Percentiles rank a stretch among this genome's conserved stretches.
Evolutionary conservation across 1,140 invertebrate species (phyloP).

Genomic region (Stegodyphus dumicola): DNA sequence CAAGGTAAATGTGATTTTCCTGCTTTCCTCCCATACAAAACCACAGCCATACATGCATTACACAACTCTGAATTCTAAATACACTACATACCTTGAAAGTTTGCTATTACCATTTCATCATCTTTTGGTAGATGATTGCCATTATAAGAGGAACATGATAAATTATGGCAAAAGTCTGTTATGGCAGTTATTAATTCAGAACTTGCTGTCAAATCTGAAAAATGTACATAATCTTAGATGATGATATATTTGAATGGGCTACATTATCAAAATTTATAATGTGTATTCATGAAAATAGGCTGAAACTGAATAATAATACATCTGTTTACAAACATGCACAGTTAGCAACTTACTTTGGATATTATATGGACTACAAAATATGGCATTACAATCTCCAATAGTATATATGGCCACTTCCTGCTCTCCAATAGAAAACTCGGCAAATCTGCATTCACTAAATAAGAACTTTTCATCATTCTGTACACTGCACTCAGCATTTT

Average conservation of each 20-base stretch:
- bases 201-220: slow-evolving; percentile 11
- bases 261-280: too few species aligned
- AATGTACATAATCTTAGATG: too few species aligned
- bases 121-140: background rate
- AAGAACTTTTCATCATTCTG: background rate
- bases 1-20: too few species aligned
- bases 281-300: too few species aligned
- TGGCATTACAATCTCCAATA: background rate
- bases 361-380: slow-evolving; percentile 34
- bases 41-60: too few species aligned
- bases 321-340: background rate
- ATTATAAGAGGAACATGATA: background rate
- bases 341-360: slow-evolving; percentile 8
- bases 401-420: slow-evolving; percentile 40
- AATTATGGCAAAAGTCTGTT: slow-evolving; percentile 20
- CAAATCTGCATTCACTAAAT: background rate
- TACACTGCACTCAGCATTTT: too few species aligned
- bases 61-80: too few species aligned
- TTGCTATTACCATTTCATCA: slow-evolving; percentile 28
- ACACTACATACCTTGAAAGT: slow-evolving; percentile 17
- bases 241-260: too few species aligned
- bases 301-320: too few species aligned
- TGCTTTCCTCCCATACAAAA: too few species aligned
- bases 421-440: slow-evolving; percentile 30
- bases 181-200: background rate